A percentile compares a stretch with the other conserved stretches of the same genome.
Evolutionary conservation across 2,888 invertebrate species (phyloP).

Genomic region (Habrosyne pyritoides): DNA sequence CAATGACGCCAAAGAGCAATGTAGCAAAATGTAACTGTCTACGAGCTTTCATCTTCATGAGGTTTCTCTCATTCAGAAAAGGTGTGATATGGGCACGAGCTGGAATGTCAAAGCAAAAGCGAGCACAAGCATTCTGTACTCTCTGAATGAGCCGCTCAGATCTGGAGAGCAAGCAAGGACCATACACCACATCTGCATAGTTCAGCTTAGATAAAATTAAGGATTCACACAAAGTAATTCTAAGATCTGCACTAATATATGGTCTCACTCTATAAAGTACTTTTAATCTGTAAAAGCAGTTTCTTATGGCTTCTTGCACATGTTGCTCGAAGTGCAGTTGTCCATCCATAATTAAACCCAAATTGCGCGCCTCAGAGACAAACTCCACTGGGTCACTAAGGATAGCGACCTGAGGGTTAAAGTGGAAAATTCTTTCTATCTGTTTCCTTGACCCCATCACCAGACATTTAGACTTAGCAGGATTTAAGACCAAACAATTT

Average conservation of each 20-base stretch:
- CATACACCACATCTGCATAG: constrained; percentile 15
- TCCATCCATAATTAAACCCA: neutral
- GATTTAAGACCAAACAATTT: neutral
- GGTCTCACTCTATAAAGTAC: constrained; percentile 12
- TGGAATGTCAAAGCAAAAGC: too few relatives aligned
- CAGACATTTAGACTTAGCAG: neutral
- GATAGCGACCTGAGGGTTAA: neutral
- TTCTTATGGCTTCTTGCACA: constrained; percentile 7
- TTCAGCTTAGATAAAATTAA: constrained; percentile 14
- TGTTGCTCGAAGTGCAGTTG: constrained; percentile 15
- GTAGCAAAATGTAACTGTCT: neutral
- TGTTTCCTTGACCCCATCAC: neutral
- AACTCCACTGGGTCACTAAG: neutral
- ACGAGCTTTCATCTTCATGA: neutral
- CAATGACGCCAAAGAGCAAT: neutral
- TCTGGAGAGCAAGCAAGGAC: too few relatives aligned
- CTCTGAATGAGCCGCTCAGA: too few relatives aligned
- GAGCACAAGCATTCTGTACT: too few relatives aligned
- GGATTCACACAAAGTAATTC: constrained; percentile 13
- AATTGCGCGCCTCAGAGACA: neutral
- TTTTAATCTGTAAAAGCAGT: constrained; percentile 13
- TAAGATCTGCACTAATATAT: constrained; percentile 1
- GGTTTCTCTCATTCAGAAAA: too few relatives aligned
- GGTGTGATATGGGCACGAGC: too few relatives aligned
- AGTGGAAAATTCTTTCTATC: neutral